These are phyloP conservation scores for Xylota sylvarum DNA, from an alignment of 2,888 invertebrate species.

Conservation along the genomic window DNA sequence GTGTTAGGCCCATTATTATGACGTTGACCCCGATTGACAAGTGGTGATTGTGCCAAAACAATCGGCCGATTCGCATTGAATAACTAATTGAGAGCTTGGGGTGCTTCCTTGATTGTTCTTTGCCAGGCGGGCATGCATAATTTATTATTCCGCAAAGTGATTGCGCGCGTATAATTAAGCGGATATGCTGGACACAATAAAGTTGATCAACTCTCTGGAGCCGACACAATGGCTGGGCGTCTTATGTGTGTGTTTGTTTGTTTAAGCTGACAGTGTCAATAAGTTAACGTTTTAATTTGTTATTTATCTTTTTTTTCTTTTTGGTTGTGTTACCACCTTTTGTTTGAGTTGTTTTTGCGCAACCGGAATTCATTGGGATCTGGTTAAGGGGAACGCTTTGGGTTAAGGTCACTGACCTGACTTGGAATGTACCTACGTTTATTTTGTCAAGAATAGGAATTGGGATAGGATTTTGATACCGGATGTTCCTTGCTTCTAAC, in stretches of 20 bases:
- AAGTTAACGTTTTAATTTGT: slow-evolving; percentile 50
- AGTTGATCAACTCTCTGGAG: slow-evolving; percentile 51
- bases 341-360: not conserved
- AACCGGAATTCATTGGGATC: slow-evolving; percentile 13
- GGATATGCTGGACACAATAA: slow-evolving; percentile 66
- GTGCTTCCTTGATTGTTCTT: slow-evolving; percentile 61
- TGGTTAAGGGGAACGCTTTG: not conserved
- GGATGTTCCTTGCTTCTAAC: too few relatives aligned
- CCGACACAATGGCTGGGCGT: slow-evolving; percentile 7
- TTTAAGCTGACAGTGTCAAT: slow-evolving; percentile 46
- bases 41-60: slow-evolving; percentile 67
- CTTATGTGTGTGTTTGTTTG: slow-evolving; percentile 1
- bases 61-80: slow-evolving; percentile 60
- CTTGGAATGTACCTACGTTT: not conserved
- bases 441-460: too few relatives aligned
- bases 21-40: slow-evolving; percentile 71
- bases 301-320: slow-evolving; percentile 21
- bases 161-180: slow-evolving; percentile 35
- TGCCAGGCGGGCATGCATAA: slow-evolving; percentile 42
- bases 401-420: slow-evolving; percentile 24
- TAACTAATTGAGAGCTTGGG: slow-evolving; percentile 61
- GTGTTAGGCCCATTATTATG: slow-evolving; percentile 54
- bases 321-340: not conserved
- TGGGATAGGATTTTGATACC: too few relatives aligned
- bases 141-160: slow-evolving; percentile 61